Evolutionary conservation across 2,113 vertebrate species (phyloP), one percentile per base, ranked within the genome.

Genomic region (Caracal caracal): DNA sequence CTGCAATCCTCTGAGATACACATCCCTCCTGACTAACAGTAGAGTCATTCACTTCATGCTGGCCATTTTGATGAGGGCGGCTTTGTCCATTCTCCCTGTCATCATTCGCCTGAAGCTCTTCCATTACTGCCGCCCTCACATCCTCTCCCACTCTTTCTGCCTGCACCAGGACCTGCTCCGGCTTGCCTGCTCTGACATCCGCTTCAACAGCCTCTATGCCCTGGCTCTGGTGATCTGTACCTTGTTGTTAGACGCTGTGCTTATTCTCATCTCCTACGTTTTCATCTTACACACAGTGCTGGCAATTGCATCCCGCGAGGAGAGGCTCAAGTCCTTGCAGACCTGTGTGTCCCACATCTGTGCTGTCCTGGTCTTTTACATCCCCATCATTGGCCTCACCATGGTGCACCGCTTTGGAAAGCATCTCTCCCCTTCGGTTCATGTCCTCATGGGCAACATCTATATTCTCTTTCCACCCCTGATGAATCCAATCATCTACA

Each of bases 101-200:
- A 96, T 98, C 10, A 94, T 97, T 12, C 33, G 85, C 10, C 35
- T 98, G 47, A 97, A 93, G n/a, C 94, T 96, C 30, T 96, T 98
- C 35, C 84, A 78, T 28, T 98, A 97, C 30, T 98, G 97, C 26
- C 85, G 2, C 6, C 93, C 95, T 12, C 97, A 96, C 8, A 7
- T 96, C 53, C 97, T 98, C 7, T 96, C 96, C 47, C 98, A 98
- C 76, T 97, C 96, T 1, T 98, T 97, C 88, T 98, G 97, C n/a
- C 73, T 97, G 19, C 96, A 98, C 71, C 97, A 98, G 87, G 97
- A 98, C 24, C 68, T 97, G 5, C 70, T 97, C 59, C 5, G n/a
- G 35, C 61, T 97, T 75, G 93, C 96, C 30, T 97, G 95, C 0
- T n/a, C 87, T 0, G 17, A 98, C 89, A 79, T 94, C 0, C 24